Conservation (phyloP, 2,888 invertebrate species). For the Erynnis tages region DNA sequence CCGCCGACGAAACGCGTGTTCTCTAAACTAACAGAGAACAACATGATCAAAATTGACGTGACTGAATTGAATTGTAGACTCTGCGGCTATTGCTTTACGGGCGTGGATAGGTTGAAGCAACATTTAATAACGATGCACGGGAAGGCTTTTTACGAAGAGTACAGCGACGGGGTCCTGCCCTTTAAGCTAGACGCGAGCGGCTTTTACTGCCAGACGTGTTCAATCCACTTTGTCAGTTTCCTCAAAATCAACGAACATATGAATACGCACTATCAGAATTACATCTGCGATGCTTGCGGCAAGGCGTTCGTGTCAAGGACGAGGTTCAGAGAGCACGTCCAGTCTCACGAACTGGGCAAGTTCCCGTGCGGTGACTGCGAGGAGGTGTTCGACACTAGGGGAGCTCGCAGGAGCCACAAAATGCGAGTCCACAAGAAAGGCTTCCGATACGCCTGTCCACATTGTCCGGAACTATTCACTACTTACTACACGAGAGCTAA, state of each 20-base stretch:
- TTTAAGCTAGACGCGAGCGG: constrained; percentile 58
- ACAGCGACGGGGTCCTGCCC: constrained; percentile 67
- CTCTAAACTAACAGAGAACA: constrained; percentile 67
- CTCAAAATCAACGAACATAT: constrained; percentile 68
- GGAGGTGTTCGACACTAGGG: constrained; percentile 55
- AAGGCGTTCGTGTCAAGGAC: constrained; percentile 68
- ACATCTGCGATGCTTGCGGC: constrained; percentile 68
- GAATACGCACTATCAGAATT: constrained; percentile 68
- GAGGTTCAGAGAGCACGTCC: constrained; percentile 63
- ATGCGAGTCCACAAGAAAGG: constrained; percentile 60
- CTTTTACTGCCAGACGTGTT: constrained; percentile 63
- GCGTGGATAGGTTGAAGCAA: constrained; percentile 54
- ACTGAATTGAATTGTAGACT: constrained; percentile 57
- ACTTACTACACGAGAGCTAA: constrained; percentile 61
- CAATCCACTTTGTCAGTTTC: constrained; percentile 49
- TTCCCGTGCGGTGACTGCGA: constrained; percentile 66
- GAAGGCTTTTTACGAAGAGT: constrained; percentile 47
- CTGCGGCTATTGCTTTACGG: constrained; percentile 47
- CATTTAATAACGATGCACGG: constrained; percentile 54
- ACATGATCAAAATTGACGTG: constrained; percentile 72
- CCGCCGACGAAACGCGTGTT: constrained; percentile 58
- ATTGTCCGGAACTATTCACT: constrained; percentile 63
- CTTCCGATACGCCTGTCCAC: constrained; percentile 62
- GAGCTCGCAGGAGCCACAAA: constrained; percentile 59
- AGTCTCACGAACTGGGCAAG: constrained; percentile 59